Conservation (phyloP, 2,888 invertebrate genomes). For the Apodemia mormo region DNA sequence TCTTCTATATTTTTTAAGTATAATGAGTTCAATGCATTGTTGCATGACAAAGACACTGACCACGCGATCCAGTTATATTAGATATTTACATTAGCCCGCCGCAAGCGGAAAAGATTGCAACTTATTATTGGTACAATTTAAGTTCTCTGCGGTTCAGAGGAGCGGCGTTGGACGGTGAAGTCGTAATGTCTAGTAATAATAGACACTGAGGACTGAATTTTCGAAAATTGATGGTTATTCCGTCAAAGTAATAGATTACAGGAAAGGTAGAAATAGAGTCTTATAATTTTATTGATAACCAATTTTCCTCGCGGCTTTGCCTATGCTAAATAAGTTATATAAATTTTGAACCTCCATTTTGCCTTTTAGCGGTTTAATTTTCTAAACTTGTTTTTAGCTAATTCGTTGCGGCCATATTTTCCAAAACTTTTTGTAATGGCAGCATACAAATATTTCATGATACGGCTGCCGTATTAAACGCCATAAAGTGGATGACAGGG, state of each 20-base stretch:
- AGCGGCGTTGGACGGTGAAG: conserved; percentile 41
- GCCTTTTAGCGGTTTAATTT: background rate
- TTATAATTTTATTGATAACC: background rate
- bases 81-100: conserved; percentile 44
- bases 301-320: background rate
- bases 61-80: conserved; percentile 48
- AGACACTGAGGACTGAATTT: conserved; percentile 32
- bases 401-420: no score
- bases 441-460: no score
- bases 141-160: conserved; percentile 24
- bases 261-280: background rate
- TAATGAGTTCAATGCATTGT: conserved; percentile 39
- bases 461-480: no score
- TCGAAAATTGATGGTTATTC: conserved; percentile 28
- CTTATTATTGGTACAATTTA: conserved; percentile 16
- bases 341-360: background rate
- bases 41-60: conserved; percentile 39
- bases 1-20: conserved; percentile 21
- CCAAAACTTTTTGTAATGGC: no score
- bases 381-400: no score
- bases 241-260: conserved; percentile 6
- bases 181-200: conserved; percentile 41
- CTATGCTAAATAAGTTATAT: background rate
- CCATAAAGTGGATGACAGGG: no score
- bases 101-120: conserved; percentile 18